Conservation (phyloP, 1,140 invertebrate genomes). For the Panulirus ornatus region DNA sequence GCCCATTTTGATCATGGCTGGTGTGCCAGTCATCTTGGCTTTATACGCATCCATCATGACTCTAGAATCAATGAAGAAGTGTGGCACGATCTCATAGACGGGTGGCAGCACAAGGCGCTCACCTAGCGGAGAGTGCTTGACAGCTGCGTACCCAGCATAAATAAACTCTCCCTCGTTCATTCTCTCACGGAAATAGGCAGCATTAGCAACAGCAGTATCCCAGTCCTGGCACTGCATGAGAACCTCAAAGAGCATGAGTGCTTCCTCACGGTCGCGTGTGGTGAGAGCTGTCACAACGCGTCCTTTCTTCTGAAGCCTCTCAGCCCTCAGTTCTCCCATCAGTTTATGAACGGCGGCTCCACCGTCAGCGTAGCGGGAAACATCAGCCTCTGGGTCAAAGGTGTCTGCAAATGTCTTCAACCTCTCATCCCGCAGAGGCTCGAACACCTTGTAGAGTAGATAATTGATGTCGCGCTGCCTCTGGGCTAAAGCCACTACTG, state of each 20-base stretch:
- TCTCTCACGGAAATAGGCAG: constrained; percentile 35
- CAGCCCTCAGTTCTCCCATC: constrained; percentile 32
- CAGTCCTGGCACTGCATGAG: constrained; percentile 44
- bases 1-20: neutral
- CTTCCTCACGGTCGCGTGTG: neutral
- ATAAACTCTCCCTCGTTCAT: constrained; percentile 54
- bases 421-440: constrained; percentile 22
- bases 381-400: constrained; percentile 23
- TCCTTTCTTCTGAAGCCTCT: constrained; percentile 11
- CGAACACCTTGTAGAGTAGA: constrained; percentile 37
- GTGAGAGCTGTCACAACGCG: constrained; percentile 43
- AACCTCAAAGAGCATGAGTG: constrained; percentile 34
- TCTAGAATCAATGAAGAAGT: constrained; percentile 47
- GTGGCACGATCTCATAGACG: constrained; percentile 57
- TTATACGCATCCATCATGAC: constrained; percentile 48
- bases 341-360: constrained; percentile 18
- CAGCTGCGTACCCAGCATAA: constrained; percentile 33
- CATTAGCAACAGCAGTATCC: constrained; percentile 12
- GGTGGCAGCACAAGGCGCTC: constrained; percentile 47
- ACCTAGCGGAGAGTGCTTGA: constrained; percentile 25
- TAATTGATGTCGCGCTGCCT: constrained; percentile 57
- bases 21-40: constrained; percentile 28
- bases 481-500: constrained; percentile 20
- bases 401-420: neutral
- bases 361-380: constrained; percentile 15